phyloP scores from a whole-genome alignment of 2,888 invertebrate species.

The Sepiola atlantica region DNA sequence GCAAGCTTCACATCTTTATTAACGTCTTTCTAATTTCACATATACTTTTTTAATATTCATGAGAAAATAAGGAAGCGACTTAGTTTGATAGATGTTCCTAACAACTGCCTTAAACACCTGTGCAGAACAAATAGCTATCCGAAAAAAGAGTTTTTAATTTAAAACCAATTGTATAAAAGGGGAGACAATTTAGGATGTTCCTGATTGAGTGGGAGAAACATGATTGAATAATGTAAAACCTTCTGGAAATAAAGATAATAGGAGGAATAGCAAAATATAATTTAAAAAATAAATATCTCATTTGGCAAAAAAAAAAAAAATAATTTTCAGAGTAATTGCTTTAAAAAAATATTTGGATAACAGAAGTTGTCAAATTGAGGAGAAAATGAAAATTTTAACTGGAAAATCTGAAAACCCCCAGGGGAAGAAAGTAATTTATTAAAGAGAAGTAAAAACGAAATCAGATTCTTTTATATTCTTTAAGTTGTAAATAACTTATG shows the following conservation, averaged over 20 bases:
- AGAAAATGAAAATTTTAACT: too few species aligned
- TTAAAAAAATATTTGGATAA: too few species aligned
- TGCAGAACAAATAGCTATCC: not conserved
- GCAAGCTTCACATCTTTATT: too few species aligned
- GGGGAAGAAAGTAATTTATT: too few species aligned
- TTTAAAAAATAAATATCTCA: not conserved
- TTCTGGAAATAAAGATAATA: not conserved
- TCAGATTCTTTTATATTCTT: too few species aligned
- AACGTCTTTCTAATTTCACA: not conserved
- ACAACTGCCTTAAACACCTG: not conserved
- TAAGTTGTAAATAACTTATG: too few species aligned
- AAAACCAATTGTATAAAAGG: not conserved
- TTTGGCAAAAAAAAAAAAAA: not conserved
- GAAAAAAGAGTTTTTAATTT: not conserved
- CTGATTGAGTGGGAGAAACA: not conserved
- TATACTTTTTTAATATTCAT: too few species aligned
- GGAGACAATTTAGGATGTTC: not conserved
- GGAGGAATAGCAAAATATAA: not conserved
- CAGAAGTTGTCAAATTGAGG: too few species aligned
- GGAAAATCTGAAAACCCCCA: too few species aligned
- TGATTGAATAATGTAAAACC: not conserved
- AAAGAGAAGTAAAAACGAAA: too few species aligned
- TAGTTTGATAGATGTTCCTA: not conserved
- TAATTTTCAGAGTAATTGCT: not conserved
- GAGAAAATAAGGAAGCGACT: not conserved